Percentiles rank a stretch among this genome's conserved stretches.
Evolutionary conservation across 2,113 vertebrate genomes (phyloP).

Genomic region (Centropus unirufus): DNA sequence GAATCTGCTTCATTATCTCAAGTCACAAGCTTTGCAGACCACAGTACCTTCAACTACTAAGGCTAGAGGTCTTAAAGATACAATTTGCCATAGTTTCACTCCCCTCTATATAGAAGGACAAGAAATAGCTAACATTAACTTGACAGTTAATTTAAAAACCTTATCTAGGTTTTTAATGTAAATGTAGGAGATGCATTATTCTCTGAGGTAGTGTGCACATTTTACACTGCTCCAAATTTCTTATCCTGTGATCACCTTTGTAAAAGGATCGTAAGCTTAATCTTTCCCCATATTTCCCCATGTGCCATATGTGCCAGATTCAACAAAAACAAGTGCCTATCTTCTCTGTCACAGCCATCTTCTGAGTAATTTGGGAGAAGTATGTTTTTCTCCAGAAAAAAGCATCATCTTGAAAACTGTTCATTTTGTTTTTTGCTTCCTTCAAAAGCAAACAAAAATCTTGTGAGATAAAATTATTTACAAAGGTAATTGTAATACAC

Average conservation of each 20-base stretch:
- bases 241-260: not conserved
- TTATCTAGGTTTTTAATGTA: not conserved
- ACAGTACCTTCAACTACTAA: not conserved
- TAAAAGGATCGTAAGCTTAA: not conserved
- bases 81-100: not conserved
- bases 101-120: not conserved
- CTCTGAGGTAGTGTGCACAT: not conserved
- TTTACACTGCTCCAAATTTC: not conserved
- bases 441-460: constrained; percentile 29
- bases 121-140: not conserved
- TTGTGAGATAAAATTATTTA: constrained; percentile 12
- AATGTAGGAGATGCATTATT: not conserved
- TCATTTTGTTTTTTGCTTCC: not conserved
- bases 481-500: constrained; percentile 46
- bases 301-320: not conserved
- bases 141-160: not conserved
- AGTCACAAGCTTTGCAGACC: not conserved
- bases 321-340: not conserved
- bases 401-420: not conserved
- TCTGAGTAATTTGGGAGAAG: not conserved
- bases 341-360: not conserved
- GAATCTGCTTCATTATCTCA: not conserved
- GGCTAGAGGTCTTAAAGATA: not conserved
- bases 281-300: not conserved
- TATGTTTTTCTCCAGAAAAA: constrained; percentile 27